A percentile compares a stretch with the other conserved stretches of the same genome.
These are phyloP conservation scores for Micronisus gabar DNA, from an alignment of 2,113 vertebrate species.

Conservation along the genomic window DNA sequence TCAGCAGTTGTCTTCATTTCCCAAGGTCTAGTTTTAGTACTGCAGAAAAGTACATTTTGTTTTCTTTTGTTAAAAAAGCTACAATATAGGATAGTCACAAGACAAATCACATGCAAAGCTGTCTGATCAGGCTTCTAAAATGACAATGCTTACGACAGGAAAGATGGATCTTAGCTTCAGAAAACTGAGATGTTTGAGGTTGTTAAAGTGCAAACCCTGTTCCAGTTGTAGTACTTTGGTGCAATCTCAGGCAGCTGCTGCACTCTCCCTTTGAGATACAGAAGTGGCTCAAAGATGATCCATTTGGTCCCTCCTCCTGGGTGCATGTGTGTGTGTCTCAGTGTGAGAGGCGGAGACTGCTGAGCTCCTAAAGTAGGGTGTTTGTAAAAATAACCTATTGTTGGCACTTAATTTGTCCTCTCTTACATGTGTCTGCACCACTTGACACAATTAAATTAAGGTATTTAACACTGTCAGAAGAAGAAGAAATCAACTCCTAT, in stretches of 20 bases:
- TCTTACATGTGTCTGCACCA: background rate
- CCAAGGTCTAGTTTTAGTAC: background rate
- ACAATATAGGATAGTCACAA: background rate
- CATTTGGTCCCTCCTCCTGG: background rate
- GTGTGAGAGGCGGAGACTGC: background rate
- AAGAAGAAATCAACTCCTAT: background rate
- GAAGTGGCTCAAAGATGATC: background rate
- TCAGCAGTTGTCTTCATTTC: background rate
- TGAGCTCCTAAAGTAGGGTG: background rate
- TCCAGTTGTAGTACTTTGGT: background rate
- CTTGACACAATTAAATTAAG: background rate
- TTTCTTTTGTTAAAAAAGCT: background rate
- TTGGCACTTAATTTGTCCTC: background rate
- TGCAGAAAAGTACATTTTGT: background rate
- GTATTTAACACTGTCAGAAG: background rate
- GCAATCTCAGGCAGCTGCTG: background rate
- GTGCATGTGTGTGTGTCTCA: background rate
- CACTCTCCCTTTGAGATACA: accelerated
- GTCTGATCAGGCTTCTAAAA: background rate
- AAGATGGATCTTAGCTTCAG: background rate
- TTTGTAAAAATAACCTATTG: background rate
- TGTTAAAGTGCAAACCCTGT: background rate
- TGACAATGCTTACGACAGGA: background rate
- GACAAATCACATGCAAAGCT: background rate
- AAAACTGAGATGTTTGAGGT: background rate